Base-by-base conservation (phyloP, 2,113 vertebrate genomes). In the Zosterops hypoxanthus region DNA sequence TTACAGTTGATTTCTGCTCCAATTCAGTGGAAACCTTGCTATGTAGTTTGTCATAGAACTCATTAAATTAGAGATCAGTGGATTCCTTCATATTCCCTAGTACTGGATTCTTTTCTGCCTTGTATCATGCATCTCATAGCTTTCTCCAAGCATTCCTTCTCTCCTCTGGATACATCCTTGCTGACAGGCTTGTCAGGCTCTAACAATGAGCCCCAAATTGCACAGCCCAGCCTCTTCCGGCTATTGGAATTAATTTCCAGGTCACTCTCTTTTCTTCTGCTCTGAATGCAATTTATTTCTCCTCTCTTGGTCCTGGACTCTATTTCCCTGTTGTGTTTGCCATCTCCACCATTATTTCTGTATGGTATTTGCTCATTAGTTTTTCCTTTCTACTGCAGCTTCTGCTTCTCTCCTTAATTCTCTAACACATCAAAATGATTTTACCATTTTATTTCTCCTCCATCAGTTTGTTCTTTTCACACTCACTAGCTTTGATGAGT, bases 241-340 rank as follows among this genome's bases (percentile, higher is more conserved):
- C 79, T 70, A 25, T 83, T 92, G 50, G 86, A 93, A 95, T 90
- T 88, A 86, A 90, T 92, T 96, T 96, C 52, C 72, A 97, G 92
- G 92, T 93, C 80, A 92, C 47, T 36, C 21, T 82, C 34, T 70
- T 77, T 73, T 57, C 50, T 65, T 90, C 82, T 92, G 24, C 52
- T 86, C 52, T 41, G 64, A 66, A 83, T 63, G 16, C 33, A 63
- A 42, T 73, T 93, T 90, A 50, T 66, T 78, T 81, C 28, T 91
- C 57, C 18, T 39, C 17, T 65, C 39, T 85, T 1, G 2, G 41
- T 53, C 63, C 79, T 33, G 28, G n/a, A 60, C 8, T 85, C n/a
- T 65, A 11, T 2, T 61, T 72, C 41, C 19, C 36, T 83, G 9
- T 59, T 63, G 53, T 3, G 1, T 56, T 59, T 85, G 34, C 42